Conservation (phyloP, 2,113 vertebrate species). For the Passerina amoena region DNA sequence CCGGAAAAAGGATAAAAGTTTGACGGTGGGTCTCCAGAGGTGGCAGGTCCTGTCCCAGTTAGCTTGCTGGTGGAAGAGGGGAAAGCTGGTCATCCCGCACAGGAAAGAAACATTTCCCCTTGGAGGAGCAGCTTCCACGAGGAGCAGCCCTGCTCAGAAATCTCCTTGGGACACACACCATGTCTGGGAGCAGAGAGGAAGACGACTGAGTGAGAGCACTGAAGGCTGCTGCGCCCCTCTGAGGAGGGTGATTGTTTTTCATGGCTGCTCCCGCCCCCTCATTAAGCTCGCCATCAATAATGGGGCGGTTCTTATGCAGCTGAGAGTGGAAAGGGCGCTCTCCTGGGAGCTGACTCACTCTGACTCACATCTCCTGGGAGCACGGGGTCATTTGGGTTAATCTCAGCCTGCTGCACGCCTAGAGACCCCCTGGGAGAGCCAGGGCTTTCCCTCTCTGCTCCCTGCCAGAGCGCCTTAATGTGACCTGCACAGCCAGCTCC, state of each 20-base stretch:
- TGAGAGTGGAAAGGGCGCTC: neutral
- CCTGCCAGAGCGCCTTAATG: neutral
- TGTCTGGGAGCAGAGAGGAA: neutral
- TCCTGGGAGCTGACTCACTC: neutral
- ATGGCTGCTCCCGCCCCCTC: neutral
- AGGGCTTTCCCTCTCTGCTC: neutral
- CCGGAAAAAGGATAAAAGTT: too few relatives aligned
- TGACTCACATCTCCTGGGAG: neutral
- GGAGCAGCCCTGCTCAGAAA: neutral
- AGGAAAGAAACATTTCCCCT: neutral
- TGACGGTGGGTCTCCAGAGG: neutral
- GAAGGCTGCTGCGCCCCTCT: neutral
- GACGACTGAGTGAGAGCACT: accelerated
- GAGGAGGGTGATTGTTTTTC: neutral
- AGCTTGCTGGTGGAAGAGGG: neutral
- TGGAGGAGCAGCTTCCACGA: neutral
- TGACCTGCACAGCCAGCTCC: neutral
- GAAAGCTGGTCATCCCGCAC: neutral
- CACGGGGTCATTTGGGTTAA: neutral
- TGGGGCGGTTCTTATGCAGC: neutral
- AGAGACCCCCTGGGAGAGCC: neutral
- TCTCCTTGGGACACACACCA: accelerated
- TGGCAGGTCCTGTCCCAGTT: neutral
- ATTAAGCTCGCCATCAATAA: neutral
- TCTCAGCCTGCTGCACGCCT: neutral